Evolutionary conservation across 1,140 invertebrate species (phyloP), one percentile per base, ranked within the genome.

Genomic region (Condylostylus longicornis): DNA sequence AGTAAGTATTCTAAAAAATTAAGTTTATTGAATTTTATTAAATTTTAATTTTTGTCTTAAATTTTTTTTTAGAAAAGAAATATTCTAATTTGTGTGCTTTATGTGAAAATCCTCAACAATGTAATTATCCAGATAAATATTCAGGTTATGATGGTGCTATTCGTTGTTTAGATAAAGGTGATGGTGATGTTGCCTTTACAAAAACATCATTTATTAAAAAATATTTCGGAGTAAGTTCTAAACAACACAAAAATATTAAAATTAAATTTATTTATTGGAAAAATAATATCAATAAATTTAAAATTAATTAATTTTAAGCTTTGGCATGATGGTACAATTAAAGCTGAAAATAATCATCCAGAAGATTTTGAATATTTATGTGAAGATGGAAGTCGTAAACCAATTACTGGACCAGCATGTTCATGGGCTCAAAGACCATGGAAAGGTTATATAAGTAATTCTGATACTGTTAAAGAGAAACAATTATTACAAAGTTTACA

Each of bases 81-180:
- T 84, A 84, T 52, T 64, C 67, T 9, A 78, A 79, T 27, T 55
- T 86, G 43, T 86, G 82, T 48, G 66, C 69, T 3, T 61, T 82
- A 1, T 86, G 82, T 51, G 72, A 79, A 44, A 68, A 80, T 41
- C 79, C 80, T 0, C 62, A 68, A 1, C 59, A 68, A 35, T 88
- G 81, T 51, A 77, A 87, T 51, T 83, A 85, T 41, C 79, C 79
- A 5, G 87, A 91, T 50, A 70, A 70, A 27, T 86, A 69, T 53
- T 80, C 79, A 25, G 85, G 85, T 2, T 86, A 87, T 51, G 75
- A 83, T 31, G 86, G 87, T 1, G 80, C 83, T 4, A 66, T 90
- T 14, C 63, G 77, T 12, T 93, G 87, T 61, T 51, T 93, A 27
- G 72, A 76, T 7, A 72, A 81, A 38, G 77, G 80, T 27, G 71